phyloP scores from a whole-genome alignment of 2,113 vertebrate species.

The Melanerpes formicivorus region DNA sequence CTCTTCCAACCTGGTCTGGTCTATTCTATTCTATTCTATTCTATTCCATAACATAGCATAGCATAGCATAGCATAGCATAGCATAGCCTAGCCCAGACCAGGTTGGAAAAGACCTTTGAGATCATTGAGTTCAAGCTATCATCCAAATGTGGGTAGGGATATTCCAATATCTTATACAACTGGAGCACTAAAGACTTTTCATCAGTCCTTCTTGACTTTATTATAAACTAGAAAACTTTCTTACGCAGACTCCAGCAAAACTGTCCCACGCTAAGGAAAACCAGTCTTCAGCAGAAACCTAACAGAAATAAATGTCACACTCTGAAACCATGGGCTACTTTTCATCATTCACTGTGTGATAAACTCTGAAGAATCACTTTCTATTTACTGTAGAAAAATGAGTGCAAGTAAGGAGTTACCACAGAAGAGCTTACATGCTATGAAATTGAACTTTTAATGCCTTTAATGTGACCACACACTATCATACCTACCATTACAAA shows the following conservation, averaged over 20 bases:
- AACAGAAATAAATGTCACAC: neutral
- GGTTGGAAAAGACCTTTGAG: too few relatives aligned
- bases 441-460: neutral
- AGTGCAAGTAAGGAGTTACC: neutral
- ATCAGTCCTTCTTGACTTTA: neutral
- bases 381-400: neutral
- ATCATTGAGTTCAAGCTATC: too few relatives aligned
- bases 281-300: neutral
- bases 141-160: neutral
- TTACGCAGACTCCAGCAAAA: neutral
- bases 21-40: too few relatives aligned
- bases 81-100: too few relatives aligned
- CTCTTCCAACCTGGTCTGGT: too few relatives aligned
- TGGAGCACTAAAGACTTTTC: neutral
- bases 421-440: neutral
- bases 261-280: neutral
- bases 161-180: neutral
- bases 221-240: neutral
- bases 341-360: neutral
- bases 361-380: neutral
- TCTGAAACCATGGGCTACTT: neutral
- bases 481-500: neutral
- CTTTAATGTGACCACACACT: neutral
- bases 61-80: too few relatives aligned
- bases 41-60: too few relatives aligned